Conservation (phyloP, 2,888 invertebrate genomes). For the Caenorhabditis virilis region DNA sequence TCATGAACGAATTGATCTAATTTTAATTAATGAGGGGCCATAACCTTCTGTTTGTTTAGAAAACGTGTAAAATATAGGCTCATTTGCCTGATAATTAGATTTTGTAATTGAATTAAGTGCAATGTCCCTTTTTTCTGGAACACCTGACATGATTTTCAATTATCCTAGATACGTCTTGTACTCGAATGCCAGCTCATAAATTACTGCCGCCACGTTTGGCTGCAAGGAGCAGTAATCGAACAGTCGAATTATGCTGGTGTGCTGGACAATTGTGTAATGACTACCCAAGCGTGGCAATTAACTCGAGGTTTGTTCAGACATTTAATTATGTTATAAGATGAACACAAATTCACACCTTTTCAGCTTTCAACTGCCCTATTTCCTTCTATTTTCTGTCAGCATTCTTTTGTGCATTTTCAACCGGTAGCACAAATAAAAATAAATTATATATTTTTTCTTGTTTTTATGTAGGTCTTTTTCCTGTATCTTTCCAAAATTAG, state of each 20-base stretch:
- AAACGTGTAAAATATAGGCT: too few species aligned
- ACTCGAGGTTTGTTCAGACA: too few species aligned
- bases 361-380: not conserved
- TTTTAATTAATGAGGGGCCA: too few species aligned
- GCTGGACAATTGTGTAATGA: constrained; percentile 65
- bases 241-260: constrained; percentile 63
- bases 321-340: constrained; percentile 12
- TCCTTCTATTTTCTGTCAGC: not conserved
- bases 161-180: constrained; percentile 46
- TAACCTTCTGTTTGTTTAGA: too few species aligned
- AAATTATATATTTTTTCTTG: not conserved
- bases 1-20: too few species aligned
- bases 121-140: too few species aligned
- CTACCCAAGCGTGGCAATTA: constrained; percentile 59
- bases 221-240: constrained; percentile 57
- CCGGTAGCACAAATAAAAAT: not conserved
- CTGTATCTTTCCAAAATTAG: too few species aligned
- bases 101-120: too few species aligned
- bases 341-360: not conserved
- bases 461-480: too few species aligned
- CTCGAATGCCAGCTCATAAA: constrained; percentile 52
- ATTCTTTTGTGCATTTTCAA: not conserved
- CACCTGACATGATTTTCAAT: too few species aligned
- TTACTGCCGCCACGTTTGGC: constrained; percentile 63
- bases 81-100: too few species aligned